phyloP scores from a whole-genome alignment of 2,797 vertebrate genomes.

The Gouania willdenowi region DNA sequence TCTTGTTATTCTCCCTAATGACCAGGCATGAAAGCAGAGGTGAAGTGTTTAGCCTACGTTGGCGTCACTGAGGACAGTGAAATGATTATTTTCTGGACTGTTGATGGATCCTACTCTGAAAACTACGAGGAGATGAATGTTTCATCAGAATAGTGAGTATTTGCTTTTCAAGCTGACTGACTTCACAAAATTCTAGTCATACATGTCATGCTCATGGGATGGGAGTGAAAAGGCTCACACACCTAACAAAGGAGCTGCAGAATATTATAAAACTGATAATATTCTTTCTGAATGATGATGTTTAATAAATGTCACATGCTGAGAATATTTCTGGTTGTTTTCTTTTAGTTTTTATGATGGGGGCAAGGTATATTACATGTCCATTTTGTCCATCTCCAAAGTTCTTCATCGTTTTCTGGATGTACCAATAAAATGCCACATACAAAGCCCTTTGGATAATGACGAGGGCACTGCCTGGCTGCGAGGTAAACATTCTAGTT shows the following conservation, averaged over 20 bases:
- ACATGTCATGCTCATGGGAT: not conserved
- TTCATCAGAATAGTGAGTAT: slow-evolving; percentile 38
- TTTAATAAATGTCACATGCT: too few species aligned
- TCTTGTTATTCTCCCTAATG: not conserved
- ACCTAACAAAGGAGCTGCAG: too few species aligned
- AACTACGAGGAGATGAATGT: not conserved
- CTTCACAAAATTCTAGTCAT: too few species aligned
- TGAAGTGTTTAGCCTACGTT: slow-evolving; percentile 48
- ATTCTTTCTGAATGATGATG: too few species aligned
- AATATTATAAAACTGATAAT: too few species aligned
- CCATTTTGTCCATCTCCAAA: slow-evolving; percentile 48
- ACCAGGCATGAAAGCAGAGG: slow-evolving; percentile 30
- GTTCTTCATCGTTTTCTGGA: slow-evolving; percentile 53
- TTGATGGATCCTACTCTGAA: fast-evolving
- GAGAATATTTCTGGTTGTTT: not conserved
- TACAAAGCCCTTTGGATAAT: fast-evolving
- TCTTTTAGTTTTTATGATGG: slow-evolving; percentile 5
- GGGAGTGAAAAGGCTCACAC: too few species aligned
- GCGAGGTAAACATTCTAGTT: too few species aligned
- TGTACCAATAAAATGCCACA: slow-evolving; percentile 30
- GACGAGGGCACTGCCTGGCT: slow-evolving; percentile 22
- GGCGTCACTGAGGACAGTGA: slow-evolving; percentile 24
- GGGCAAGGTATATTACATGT: not conserved
- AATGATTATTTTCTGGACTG: slow-evolving; percentile 22
- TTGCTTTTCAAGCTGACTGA: too few species aligned